Evolutionary conservation across 2,113 vertebrate genomes (phyloP).

Genomic region (Callithrix jacchus): DNA sequence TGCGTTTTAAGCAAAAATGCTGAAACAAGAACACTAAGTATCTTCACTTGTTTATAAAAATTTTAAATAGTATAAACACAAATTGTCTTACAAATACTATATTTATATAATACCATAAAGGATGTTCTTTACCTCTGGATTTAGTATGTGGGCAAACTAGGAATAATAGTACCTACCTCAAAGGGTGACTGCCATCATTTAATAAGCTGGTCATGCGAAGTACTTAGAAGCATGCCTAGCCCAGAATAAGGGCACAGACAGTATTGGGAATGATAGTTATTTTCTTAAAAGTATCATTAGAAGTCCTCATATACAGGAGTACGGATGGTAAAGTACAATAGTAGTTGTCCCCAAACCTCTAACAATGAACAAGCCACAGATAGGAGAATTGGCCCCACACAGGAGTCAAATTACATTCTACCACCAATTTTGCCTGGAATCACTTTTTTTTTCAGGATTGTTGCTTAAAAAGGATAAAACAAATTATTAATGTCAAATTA

Average conservation of each 20-base stretch:
- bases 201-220: not conserved
- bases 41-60: not conserved
- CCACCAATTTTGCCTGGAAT: not conserved
- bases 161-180: not conserved
- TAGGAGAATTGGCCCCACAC: fast-evolving
- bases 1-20: not conserved
- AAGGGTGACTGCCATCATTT: not conserved
- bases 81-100: not conserved
- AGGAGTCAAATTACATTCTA: not conserved
- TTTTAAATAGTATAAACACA: not conserved
- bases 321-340: too few relatives aligned
- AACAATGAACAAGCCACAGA: fast-evolving
- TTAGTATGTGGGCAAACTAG: not conserved
- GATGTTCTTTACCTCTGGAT: not conserved
- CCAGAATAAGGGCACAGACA: not conserved
- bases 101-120: not conserved
- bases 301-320: not conserved
- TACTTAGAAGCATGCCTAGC: not conserved
- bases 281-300: not conserved
- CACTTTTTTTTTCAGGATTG: not conserved
- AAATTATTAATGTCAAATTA: slow-evolving; percentile 33
- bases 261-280: not conserved
- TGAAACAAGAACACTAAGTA: not conserved
- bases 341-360: not conserved
- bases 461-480: not conserved